Conservation (phyloP, 2,888 invertebrate genomes). For the Alcis repandata region DNA sequence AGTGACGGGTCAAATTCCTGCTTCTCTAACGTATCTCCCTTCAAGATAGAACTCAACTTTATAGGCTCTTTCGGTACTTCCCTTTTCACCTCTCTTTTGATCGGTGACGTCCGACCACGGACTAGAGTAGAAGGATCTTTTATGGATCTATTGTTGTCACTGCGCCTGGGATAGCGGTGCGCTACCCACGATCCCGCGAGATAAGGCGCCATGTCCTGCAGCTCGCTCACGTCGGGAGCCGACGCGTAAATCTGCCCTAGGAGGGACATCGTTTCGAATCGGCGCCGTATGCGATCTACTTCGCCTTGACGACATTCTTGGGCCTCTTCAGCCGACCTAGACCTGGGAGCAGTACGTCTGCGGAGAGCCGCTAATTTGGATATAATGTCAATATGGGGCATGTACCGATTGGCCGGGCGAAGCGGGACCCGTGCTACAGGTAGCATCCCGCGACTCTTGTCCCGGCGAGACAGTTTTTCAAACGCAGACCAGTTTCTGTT, state of each 20-base stretch:
- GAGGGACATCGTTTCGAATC: constrained; percentile 90
- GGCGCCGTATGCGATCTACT: constrained; percentile 90
- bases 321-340: constrained; percentile 81
- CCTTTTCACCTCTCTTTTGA: constrained; percentile 78
- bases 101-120: constrained; percentile 68
- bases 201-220: constrained; percentile 92
- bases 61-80: constrained; percentile 72
- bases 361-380: constrained; percentile 92
- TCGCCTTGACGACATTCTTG: constrained; percentile 88
- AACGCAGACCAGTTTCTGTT: constrained; percentile 81
- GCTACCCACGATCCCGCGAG: constrained; percentile 93
- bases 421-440: constrained; percentile 89
- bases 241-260: constrained; percentile 93
- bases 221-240: constrained; percentile 91
- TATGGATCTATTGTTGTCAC: constrained; percentile 89
- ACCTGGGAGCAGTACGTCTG: constrained; percentile 77
- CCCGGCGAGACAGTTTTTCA: constrained; percentile 68
- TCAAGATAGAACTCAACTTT: constrained; percentile 81
- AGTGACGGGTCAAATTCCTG: constrained; percentile 91
- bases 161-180: constrained; percentile 90
- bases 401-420: constrained; percentile 90
- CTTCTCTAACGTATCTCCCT: constrained; percentile 85
- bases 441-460: constrained; percentile 78
- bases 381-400: constrained; percentile 96
- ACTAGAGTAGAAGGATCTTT: constrained; percentile 72